Evolutionary conservation across 1,140 invertebrate genomes (phyloP), one percentile per base, ranked within the genome.

Genomic region (Galleria mellonella): DNA sequence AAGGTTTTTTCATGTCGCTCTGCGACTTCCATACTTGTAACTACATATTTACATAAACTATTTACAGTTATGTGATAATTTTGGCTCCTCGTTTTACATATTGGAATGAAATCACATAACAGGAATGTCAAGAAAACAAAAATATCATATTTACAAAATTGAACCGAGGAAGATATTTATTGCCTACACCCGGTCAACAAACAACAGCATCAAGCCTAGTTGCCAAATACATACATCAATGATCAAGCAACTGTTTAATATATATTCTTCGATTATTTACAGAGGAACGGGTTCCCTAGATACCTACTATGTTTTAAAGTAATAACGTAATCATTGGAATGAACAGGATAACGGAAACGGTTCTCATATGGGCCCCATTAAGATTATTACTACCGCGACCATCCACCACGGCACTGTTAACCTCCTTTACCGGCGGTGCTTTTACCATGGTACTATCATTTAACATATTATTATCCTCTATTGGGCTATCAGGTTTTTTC

Each of bases 91-190:
- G 65, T 62, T 72, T 73, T 75, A 75, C 62, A 78, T 46, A 73
- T 58, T 81, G 76, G 72, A 82, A 81, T 83, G 66, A 71, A 75
- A 78, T 62, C 69, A 75, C 72, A 72, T 65, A 83, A 70, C 71
- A 68, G 79, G 79, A 83, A 83, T 83, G 77, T 83, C 13, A 64
- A 59, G 57, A 68, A 64, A 68, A 65, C 62, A 72, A 70, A 64
- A 64, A 52, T 52, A 59, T 62, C 44, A 43, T 79, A 77, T 81
- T 70, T 81, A 78, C 74, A 79, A 64, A 53, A 58, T 51, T 33
- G 54, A 51, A 50, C 48, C 58, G 55, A 69, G 52, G 47, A 59
- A 51, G 32, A 39, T 51, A 43, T 28, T 45, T 28, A 37, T 15
- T 17, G 14, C 4, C 35, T 37, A 11, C 15, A 51, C 49, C 63